phyloP scores from a whole-genome alignment of 2,888 invertebrate genomes.

The Chymomyza caudatula region DNA sequence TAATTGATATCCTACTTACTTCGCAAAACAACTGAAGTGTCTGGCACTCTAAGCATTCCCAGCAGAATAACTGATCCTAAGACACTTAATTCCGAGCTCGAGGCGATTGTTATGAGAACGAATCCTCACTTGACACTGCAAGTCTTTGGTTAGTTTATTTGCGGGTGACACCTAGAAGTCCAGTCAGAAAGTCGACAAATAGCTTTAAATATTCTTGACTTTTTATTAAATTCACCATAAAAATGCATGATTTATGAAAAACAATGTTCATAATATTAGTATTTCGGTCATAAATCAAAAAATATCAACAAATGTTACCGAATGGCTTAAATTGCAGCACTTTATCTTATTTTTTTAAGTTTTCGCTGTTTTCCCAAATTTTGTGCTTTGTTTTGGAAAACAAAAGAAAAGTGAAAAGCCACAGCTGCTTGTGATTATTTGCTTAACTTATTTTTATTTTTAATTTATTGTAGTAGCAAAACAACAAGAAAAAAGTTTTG shows the following conservation, averaged over 20 bases:
- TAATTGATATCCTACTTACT: no score
- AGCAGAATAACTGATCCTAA: no score
- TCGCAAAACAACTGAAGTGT: no score
- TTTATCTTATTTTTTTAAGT: not conserved
- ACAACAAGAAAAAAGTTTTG: slow-evolving; percentile 4
- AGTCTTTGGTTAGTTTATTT: no score
- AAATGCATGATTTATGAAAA: not conserved
- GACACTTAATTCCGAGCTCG: no score
- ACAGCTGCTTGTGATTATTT: slow-evolving; percentile 6
- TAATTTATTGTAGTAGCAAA: not conserved
- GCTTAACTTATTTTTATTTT: slow-evolving; percentile 1
- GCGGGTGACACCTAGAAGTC: not conserved
- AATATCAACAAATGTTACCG: not conserved
- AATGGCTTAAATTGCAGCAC: not conserved
- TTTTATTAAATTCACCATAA: not conserved
- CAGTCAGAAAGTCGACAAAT: not conserved
- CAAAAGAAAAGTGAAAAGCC: not conserved
- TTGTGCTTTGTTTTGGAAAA: no score
- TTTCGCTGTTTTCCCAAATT: not conserved
- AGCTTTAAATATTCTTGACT: not conserved
- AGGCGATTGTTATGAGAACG: not conserved
- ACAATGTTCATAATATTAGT: not conserved
- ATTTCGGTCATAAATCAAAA: not conserved
- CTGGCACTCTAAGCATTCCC: no score
- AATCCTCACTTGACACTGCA: not conserved